These are phyloP conservation scores for Hycleus phaleratus DNA, from an alignment of 1,140 invertebrate genomes.

Conservation along the genomic window DNA sequence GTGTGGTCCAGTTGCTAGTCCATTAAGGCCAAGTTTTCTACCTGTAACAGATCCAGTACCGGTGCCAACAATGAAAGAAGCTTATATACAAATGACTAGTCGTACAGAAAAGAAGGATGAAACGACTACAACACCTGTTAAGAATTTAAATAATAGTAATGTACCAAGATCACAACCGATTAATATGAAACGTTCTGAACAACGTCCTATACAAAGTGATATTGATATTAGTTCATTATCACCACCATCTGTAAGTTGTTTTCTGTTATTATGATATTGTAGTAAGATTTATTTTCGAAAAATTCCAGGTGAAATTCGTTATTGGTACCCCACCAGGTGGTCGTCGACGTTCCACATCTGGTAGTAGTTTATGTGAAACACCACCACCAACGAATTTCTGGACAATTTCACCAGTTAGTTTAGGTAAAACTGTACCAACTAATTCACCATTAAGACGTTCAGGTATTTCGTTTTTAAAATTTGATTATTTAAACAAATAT, in stretches of 20 bases:
- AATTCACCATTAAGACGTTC: constrained; percentile 66
- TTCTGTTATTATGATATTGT: background rate
- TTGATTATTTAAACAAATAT: too few relatives aligned
- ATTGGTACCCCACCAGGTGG: constrained; percentile 81
- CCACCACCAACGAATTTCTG: constrained; percentile 72
- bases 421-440: constrained; percentile 48
- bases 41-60: constrained; percentile 71
- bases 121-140: constrained; percentile 17
- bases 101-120: constrained; percentile 24
- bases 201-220: constrained; percentile 49
- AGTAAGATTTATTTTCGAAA: too few relatives aligned
- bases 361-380: constrained; percentile 59
- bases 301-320: constrained; percentile 67
- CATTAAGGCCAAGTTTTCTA: constrained; percentile 59
- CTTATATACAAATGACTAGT: constrained; percentile 40
- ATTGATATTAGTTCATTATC: constrained; percentile 76
- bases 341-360: constrained; percentile 56
- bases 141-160: constrained; percentile 34
- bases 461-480: constrained; percentile 39
- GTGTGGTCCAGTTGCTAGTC: constrained; percentile 43
- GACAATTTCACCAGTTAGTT: constrained; percentile 64
- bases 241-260: constrained; percentile 66
- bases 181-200: constrained; percentile 63
- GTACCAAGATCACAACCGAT: constrained; percentile 78
- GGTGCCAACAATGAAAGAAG: constrained; percentile 62